phyloP scores from a whole-genome alignment of 2,888 invertebrate genomes.

The Falcaria lacertinaria region DNA sequence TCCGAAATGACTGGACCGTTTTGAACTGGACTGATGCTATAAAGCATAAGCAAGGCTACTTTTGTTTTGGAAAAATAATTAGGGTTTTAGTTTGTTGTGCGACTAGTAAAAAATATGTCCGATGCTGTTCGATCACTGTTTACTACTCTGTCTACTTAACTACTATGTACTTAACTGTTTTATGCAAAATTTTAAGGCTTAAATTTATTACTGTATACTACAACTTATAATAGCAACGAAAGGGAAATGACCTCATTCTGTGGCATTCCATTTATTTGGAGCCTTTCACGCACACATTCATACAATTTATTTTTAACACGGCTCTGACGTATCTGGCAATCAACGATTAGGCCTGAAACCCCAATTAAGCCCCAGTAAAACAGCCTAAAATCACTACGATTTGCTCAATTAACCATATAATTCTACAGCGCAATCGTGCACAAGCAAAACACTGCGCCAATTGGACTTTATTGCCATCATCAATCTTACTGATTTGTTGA shows the following conservation, averaged over 20 bases:
- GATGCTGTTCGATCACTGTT: no score
- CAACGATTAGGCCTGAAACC: constrained; percentile 55
- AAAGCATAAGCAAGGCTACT: no score
- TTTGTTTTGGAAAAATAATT: no score
- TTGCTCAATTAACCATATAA: constrained; percentile 47
- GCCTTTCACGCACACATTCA: constrained; percentile 66
- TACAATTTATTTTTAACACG: constrained; percentile 69
- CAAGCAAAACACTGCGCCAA: constrained; percentile 37
- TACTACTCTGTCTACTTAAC: no score
- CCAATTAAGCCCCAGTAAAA: constrained; percentile 57
- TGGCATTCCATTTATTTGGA: constrained; percentile 52
- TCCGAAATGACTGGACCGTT: no score
- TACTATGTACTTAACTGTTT: no score
- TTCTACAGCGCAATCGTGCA: constrained; percentile 29
- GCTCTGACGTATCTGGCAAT: constrained; percentile 59
- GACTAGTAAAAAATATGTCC: no score
- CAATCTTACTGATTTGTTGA: constrained; percentile 32
- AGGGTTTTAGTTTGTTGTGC: no score
- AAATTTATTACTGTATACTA: no score
- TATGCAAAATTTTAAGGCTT: no score
- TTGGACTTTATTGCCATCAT: constrained; percentile 38
- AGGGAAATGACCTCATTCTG: constrained; percentile 71
- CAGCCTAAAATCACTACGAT: constrained; percentile 49
- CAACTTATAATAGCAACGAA: constrained; percentile 58
- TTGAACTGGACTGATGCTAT: no score